A percentile compares a stretch with the other conserved stretches of the same genome.
Evolutionary conservation across 2,797 vertebrate species (phyloP).

Genomic region (Tapera naevia): DNA sequence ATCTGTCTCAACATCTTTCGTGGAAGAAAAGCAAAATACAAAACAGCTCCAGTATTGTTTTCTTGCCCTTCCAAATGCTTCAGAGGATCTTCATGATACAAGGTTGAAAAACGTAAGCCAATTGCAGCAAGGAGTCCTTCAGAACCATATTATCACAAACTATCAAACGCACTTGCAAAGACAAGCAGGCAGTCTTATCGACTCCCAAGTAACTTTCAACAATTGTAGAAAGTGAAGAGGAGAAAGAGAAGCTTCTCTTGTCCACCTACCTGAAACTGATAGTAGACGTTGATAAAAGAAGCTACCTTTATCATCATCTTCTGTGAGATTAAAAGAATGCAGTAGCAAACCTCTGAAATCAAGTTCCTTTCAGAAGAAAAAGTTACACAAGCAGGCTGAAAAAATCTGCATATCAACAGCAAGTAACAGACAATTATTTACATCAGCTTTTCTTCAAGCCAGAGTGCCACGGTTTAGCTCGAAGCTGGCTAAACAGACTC

Average conservation of each 20-base stretch:
- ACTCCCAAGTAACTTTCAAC: background rate
- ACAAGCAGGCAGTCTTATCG: background rate
- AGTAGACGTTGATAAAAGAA: conserved; percentile 73
- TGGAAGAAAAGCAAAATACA: background rate
- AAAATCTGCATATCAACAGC: background rate
- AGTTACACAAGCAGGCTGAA: background rate
- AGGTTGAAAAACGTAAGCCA: background rate
- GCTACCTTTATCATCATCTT: conserved; percentile 63
- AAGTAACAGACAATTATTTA: background rate
- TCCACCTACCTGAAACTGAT: conserved; percentile 74
- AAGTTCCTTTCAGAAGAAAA: conserved; percentile 75
- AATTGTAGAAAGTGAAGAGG: accelerated
- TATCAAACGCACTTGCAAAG: background rate
- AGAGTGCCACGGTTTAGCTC: background rate
- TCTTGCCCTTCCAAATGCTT: background rate
- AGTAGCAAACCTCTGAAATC: conserved; percentile 76
- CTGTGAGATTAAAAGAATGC: conserved; percentile 78
- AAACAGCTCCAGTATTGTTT: background rate
- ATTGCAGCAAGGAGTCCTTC: background rate
- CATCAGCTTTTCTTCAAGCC: background rate
- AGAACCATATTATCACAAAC: background rate
- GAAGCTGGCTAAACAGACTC: too few relatives aligned
- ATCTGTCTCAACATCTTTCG: background rate
- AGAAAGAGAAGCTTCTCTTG: background rate
- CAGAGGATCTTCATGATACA: background rate